phyloP scores from a whole-genome alignment of 2,888 invertebrate species.

The Sturmia bella region DNA sequence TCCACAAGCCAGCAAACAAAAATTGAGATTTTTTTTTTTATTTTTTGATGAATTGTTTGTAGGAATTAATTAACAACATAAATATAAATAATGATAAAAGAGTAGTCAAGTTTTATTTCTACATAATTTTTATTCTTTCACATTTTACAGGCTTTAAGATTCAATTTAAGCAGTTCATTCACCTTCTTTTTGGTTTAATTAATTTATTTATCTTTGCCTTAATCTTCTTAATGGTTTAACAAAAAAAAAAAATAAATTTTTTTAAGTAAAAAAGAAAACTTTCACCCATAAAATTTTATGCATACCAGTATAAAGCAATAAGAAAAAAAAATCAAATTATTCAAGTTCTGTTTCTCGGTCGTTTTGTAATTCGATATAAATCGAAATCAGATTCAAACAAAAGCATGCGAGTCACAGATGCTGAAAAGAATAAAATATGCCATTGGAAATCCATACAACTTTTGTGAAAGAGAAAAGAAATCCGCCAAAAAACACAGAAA shows the following conservation, averaged over 20 bases:
- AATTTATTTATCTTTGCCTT: not conserved
- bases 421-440: not conserved
- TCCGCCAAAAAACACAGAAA: constrained; percentile 33
- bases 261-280: constrained; percentile 25
- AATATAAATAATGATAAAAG: constrained; percentile 14
- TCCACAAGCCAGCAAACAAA: too few relatives aligned
- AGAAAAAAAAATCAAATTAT: constrained; percentile 3
- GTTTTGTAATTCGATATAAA: constrained; percentile 41
- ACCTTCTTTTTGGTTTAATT: constrained; percentile 7
- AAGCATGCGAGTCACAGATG: not conserved
- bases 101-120: not conserved
- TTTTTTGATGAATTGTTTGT: constrained; percentile 24
- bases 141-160: constrained; percentile 29
- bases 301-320: not conserved
- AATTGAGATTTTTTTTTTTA: not conserved
- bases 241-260: constrained; percentile 8
- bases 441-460: constrained; percentile 22
- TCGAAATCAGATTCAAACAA: constrained; percentile 25
- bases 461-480: constrained; percentile 40
- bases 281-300: constrained; percentile 53
- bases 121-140: constrained; percentile 2
- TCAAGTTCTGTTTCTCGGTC: constrained; percentile 8
- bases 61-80: not conserved
- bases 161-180: constrained; percentile 33
- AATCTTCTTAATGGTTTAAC: constrained; percentile 17